A percentile compares a stretch with the other conserved stretches of the same genome.
Evolutionary conservation across 2,888 invertebrate species (phyloP).

Genomic region (Exephanes ischioxanthus): DNA sequence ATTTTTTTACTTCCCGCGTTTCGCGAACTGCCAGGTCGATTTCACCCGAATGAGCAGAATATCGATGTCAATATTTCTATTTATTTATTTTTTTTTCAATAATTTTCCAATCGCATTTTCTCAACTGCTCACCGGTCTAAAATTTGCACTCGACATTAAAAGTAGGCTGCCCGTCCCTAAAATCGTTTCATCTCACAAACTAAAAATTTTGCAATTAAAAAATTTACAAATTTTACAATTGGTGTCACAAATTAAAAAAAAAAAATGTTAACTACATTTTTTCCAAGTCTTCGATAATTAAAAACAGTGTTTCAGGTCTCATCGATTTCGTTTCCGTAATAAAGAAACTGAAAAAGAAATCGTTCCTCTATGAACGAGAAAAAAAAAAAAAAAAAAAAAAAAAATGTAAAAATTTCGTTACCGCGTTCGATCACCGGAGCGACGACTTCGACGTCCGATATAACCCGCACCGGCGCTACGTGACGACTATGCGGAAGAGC

Average conservation of each 20-base stretch:
- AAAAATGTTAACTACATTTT: background rate
- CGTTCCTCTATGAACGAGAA: background rate
- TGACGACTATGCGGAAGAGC: constrained; percentile 21
- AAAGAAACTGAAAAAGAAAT: background rate
- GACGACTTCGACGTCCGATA: background rate
- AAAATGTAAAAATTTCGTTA: background rate
- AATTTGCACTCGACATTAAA: background rate
- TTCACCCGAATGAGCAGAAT: background rate
- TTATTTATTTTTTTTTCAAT: background rate
- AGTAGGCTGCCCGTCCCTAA: background rate
- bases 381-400: background rate
- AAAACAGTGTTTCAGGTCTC: background rate
- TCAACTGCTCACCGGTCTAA: background rate
- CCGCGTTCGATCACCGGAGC: background rate
- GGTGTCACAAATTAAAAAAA: no score
- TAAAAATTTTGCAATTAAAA: no score
- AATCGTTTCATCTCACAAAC: background rate
- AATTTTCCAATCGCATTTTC: background rate
- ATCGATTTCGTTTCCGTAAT: background rate
- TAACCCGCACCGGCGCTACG: background rate
- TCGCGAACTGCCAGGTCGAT: background rate
- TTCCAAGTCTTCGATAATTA: background rate
- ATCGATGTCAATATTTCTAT: background rate
- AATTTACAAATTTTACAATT: no score
- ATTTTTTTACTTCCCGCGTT: background rate